Percentiles rank a stretch among this genome's conserved stretches.
Evolutionary conservation across 2,888 invertebrate species (phyloP).

Genomic region (Helicoverpa assulta): DNA sequence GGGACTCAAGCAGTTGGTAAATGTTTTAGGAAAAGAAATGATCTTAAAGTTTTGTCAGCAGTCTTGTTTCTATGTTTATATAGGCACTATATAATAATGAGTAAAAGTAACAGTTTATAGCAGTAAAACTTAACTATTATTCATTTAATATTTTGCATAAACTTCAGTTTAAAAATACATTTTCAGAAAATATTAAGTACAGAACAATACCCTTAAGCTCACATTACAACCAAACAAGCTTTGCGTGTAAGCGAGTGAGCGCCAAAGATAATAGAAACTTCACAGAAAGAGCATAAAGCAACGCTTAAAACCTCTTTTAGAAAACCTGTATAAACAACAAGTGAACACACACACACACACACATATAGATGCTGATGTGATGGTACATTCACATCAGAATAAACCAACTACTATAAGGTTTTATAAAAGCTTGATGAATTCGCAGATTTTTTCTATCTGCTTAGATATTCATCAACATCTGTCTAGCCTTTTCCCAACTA

Average conservation of each 20-base stretch:
- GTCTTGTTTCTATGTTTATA: too few species aligned
- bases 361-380: not conserved
- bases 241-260: conserved; percentile 14
- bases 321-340: conserved; percentile 7
- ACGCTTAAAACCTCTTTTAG: conserved; percentile 13
- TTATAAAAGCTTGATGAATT: too few species aligned
- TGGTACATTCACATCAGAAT: not conserved
- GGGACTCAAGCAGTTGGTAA: too few species aligned
- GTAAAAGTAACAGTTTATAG: too few species aligned
- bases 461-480: too few species aligned
- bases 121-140: too few species aligned
- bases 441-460: too few species aligned
- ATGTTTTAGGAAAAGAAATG: too few species aligned
- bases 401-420: not conserved
- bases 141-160: too few species aligned
- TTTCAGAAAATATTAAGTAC: not conserved
- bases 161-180: not conserved
- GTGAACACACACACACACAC: not conserved
- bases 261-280: conserved; percentile 35
- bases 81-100: too few species aligned
- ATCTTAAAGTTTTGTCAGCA: too few species aligned
- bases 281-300: conserved; percentile 12
- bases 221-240: conserved; percentile 5
- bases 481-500: too few species aligned
- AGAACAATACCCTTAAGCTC: not conserved